These are phyloP conservation scores for Bugula neritina DNA, from an alignment of 2,888 invertebrate species.

Conservation along the genomic window DNA sequence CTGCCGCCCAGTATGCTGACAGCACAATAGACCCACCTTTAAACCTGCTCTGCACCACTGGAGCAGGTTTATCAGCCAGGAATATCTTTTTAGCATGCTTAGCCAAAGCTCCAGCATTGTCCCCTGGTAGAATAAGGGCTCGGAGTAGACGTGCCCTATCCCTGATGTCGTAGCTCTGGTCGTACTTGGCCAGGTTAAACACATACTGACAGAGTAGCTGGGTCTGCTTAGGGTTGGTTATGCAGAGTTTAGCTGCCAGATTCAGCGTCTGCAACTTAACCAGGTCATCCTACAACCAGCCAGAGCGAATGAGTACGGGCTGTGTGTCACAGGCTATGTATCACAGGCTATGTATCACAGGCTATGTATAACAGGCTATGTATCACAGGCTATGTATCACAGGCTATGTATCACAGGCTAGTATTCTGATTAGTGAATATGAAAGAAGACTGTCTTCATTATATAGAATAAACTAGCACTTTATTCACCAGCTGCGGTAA, in stretches of 20 bases:
- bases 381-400: too few species aligned
- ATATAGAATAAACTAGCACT: too few species aligned
- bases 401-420: too few species aligned
- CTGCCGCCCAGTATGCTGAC: too few species aligned
- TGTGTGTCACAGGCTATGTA: too few species aligned
- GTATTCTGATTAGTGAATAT: neutral
- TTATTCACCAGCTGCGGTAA: too few species aligned
- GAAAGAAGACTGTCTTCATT: too few species aligned
- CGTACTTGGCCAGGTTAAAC: conserved; percentile 87
- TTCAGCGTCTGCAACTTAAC: conserved; percentile 94
- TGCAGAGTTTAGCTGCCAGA: conserved; percentile 83
- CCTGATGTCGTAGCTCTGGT: conserved; percentile 93
- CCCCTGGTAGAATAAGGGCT: conserved; percentile 67
- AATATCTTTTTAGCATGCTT: conserved; percentile 76
- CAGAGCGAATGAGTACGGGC: neutral
- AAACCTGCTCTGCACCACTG: conserved; percentile 69
- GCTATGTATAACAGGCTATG: too few species aligned
- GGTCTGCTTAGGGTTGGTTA: conserved; percentile 81
- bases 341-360: too few species aligned
- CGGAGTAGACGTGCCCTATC: conserved; percentile 86
- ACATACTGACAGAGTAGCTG: conserved; percentile 83
- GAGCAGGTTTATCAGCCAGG: conserved; percentile 86
- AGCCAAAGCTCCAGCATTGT: conserved; percentile 58
- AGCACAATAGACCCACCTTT: too few species aligned
- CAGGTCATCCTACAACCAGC: conserved; percentile 66